Evolutionary conservation across 2,797 vertebrate species (phyloP).

Genomic region (Ispidina picta): DNA sequence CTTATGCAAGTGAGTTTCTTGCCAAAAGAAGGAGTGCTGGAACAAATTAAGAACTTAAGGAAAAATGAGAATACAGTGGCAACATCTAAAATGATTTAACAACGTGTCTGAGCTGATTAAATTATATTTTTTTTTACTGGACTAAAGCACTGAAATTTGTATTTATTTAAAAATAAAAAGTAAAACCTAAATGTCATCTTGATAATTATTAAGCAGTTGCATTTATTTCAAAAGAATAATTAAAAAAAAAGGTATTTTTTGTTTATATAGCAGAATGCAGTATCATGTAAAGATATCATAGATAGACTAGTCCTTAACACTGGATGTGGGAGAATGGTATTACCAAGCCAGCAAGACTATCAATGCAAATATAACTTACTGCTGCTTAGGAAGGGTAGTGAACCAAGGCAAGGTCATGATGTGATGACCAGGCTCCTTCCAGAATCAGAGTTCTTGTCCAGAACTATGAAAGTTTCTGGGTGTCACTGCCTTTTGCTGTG

Average conservation of each 20-base stretch:
- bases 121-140: background rate
- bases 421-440: background rate
- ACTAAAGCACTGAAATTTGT: background rate
- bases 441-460: background rate
- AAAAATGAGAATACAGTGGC: background rate
- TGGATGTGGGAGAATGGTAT: background rate
- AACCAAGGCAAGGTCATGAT: background rate
- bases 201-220: background rate
- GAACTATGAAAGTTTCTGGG: background rate
- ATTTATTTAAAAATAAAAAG: background rate
- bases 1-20: slow-evolving; percentile 56
- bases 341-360: background rate
- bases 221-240: background rate
- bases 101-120: background rate
- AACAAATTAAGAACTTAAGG: slow-evolving; percentile 34
- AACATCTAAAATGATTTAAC: slow-evolving; percentile 8
- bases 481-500: background rate
- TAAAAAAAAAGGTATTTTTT: background rate
- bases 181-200: background rate
- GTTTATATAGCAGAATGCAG: background rate
- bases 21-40: slow-evolving; percentile 45
- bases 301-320: background rate
- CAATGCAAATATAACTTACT: background rate
- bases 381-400: background rate
- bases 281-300: background rate